Conservation (phyloP, 2,797 vertebrate species). For the Petrocephalus schoutedeni region DNA sequence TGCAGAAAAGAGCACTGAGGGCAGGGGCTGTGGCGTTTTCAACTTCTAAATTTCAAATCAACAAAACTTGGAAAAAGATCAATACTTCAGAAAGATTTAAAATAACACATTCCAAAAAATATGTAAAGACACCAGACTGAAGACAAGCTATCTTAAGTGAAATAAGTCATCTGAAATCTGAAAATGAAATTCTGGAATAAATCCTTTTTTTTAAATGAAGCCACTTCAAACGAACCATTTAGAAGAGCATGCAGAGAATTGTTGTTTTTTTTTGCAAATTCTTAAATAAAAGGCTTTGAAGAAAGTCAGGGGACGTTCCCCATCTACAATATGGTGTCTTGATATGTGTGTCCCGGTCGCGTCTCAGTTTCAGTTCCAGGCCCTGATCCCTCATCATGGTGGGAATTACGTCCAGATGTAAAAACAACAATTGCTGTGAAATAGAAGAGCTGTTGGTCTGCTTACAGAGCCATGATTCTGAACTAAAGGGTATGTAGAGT, state of each 20-base stretch:
- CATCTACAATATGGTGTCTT: neutral
- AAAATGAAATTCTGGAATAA: constrained; percentile 11
- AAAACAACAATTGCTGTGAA: neutral
- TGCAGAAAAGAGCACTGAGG: too few relatives aligned
- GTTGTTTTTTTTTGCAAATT: neutral
- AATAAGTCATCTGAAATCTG: constrained; percentile 1
- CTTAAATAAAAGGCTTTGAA: constrained; percentile 4
- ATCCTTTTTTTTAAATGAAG: constrained; percentile 3
- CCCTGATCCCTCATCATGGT: neutral
- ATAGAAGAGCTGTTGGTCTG: neutral
- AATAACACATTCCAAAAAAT: neutral
- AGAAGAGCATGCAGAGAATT: neutral
- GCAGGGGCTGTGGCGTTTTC: neutral
- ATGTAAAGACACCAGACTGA: neutral
- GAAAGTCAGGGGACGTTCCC: neutral
- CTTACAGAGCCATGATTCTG: neutral
- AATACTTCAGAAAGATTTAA: constrained; percentile 9
- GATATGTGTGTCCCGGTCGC: neutral
- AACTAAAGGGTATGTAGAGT: neutral
- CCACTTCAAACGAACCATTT: neutral
- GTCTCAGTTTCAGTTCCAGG: neutral
- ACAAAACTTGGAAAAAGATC: neutral
- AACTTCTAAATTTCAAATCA: neutral
- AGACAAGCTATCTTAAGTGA: neutral
- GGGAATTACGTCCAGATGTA: constrained; percentile 6